These are phyloP conservation scores for Aphyosemion australe DNA, from an alignment of 2,113 vertebrate species.

Conservation along the genomic window DNA sequence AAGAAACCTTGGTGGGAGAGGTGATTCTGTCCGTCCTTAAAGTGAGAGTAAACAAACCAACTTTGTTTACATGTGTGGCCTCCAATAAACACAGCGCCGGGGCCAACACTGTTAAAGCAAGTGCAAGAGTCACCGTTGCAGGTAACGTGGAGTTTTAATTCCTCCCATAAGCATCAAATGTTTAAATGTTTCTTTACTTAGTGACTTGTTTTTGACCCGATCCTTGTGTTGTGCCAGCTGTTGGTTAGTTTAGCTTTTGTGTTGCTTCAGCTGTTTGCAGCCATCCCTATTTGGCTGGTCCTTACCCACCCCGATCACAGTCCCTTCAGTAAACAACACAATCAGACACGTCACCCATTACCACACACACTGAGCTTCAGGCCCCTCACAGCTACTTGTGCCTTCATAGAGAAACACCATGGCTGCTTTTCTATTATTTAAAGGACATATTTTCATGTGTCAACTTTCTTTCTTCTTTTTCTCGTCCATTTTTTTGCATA, in stretches of 20 bases:
- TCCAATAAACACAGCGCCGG: conserved; percentile 92
- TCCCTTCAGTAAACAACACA: conserved; percentile 3
- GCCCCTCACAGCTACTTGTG: conserved; percentile 22
- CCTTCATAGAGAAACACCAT: conserved; percentile 39
- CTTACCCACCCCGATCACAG: conserved; percentile 3
- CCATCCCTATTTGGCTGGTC: conserved; percentile 60
- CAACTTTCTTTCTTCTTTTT: conserved; percentile 11
- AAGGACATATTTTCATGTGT: conserved; percentile 12
- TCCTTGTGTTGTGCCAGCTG: conserved; percentile 46
- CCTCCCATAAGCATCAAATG: background rate
- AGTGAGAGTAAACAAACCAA: conserved; percentile 86
- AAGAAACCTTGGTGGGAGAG: conserved; percentile 86
- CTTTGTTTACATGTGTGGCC: conserved; percentile 93
- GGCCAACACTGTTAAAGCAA: conserved; percentile 89
- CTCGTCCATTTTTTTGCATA: conserved; percentile 5
- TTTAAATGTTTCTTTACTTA: background rate
- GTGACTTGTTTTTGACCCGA: conserved; percentile 1
- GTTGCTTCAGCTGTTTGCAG: conserved; percentile 63
- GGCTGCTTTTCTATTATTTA: conserved; percentile 18
- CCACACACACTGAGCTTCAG: conserved; percentile 36
- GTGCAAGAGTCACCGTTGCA: conserved; percentile 87
- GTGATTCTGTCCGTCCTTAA: conserved; percentile 88
- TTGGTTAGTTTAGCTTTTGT: conserved; percentile 12
- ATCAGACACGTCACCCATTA: conserved; percentile 12
- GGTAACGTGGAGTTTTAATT: conserved; percentile 69